Percentiles rank a stretch among this genome's conserved stretches.
These are phyloP conservation scores for Dendrolimus kikuchii DNA, from an alignment of 1,140 invertebrate species.

Conservation along the genomic window DNA sequence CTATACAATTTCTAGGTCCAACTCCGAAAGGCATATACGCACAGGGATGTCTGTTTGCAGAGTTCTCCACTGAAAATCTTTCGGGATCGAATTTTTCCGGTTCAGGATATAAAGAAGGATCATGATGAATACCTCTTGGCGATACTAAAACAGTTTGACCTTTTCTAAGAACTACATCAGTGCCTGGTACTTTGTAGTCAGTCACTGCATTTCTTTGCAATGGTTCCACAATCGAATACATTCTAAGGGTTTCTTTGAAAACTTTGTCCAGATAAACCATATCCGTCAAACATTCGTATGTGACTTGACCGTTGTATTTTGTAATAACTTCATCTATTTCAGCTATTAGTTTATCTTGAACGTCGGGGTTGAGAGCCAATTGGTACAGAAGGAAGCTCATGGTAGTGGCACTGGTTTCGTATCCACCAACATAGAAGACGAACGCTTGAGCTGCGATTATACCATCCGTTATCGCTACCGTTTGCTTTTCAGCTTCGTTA, in stretches of 20 bases:
- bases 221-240: slow-evolving; percentile 71
- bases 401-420: slow-evolving; percentile 32
- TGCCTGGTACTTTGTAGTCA: slow-evolving; percentile 68
- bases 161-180: slow-evolving; percentile 57
- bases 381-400: slow-evolving; percentile 36
- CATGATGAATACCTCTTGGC: slow-evolving; percentile 15
- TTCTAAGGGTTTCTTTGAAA: slow-evolving; percentile 69
- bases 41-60: slow-evolving; percentile 7
- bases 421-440: slow-evolving; percentile 43
- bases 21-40: slow-evolving; percentile 11
- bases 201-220: slow-evolving; percentile 64
- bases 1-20: slow-evolving; percentile 8
- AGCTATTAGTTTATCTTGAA: slow-evolving; percentile 40
- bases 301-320: slow-evolving; percentile 38
- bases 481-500: neutral
- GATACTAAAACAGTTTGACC: slow-evolving; percentile 25
- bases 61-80: slow-evolving; percentile 2
- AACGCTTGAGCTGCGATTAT: slow-evolving; percentile 37
- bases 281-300: slow-evolving; percentile 45
- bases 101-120: slow-evolving; percentile 10
- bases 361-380: slow-evolving; percentile 30
- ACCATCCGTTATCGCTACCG: slow-evolving; percentile 17
- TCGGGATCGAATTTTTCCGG: slow-evolving; percentile 12
- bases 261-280: slow-evolving; percentile 48
- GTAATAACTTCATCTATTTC: slow-evolving; percentile 48